Evolutionary conservation across 2,113 vertebrate genomes (phyloP), one percentile per base, ranked within the genome.

Genomic region (Apodemus speciosus): DNA sequence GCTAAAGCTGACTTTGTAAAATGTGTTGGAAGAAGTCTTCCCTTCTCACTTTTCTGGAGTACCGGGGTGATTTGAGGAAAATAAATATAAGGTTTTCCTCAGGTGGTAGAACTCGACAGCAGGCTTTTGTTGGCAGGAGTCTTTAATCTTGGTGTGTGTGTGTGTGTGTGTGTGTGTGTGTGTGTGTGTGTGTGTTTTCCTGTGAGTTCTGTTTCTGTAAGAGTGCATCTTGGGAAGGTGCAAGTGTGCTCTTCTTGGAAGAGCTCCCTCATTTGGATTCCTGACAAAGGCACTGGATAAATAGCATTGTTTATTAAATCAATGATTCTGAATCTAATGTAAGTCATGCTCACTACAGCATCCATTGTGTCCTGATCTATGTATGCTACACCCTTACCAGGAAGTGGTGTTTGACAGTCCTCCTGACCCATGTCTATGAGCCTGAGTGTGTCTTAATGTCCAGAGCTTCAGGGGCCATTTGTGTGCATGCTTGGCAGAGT

Each of bases 361-460:
- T 0, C 10, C 6, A 35, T 30, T 1, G 18, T 9, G 6, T 51
- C 13, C 15, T 35, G 32, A 6, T 4, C 1, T 0, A 4, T 27
- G 16, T 0, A 4, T 27, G 16, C 11, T 2, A 15, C 0, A 20
- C 2, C 0, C 0, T 30, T 56, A 56, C 40, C 32, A 3, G 16
- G 0, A 3, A 27, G 51, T 25, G 9, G 21, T 2, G 0, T 3
- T 25, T 60, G 21, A 16, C 30, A 30, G 25, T 21, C 11, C 10
- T 25, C n/a, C 40, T 3, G 32, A 40, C 35, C 10, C 68, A 1
- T 0, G 27, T 27, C 43, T 20, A 27, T 3, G 3, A 21, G n/a
- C 13, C 15, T 20, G 7, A 51, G 0, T 0, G 2, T 30, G 0
- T 30, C 16, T 2, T 1, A 0, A 2, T 1, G 21, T 38, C 10